phyloP scores from a whole-genome alignment of 2,113 vertebrate genomes.

The Leiothrix lutea region DNA sequence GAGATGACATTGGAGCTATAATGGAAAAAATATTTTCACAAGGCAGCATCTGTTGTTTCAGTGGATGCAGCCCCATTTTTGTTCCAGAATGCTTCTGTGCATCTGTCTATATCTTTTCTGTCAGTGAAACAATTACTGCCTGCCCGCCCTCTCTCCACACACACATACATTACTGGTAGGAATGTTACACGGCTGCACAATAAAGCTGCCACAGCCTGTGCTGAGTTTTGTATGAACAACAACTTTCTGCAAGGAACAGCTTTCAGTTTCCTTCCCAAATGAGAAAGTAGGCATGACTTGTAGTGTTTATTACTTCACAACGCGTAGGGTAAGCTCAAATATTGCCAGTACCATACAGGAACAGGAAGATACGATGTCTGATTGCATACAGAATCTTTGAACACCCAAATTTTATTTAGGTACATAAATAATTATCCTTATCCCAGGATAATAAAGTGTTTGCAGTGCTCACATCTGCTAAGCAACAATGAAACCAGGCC shows the following conservation, averaged over 20 bases:
- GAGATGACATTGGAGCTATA: slow-evolving; percentile 51
- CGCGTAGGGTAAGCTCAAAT: not conserved
- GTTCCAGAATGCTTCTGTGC: slow-evolving; percentile 59
- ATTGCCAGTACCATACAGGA: not conserved
- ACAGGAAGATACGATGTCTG: not conserved
- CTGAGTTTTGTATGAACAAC: fast-evolving
- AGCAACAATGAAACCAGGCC: not conserved
- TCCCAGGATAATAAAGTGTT: not conserved
- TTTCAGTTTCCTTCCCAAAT: not conserved
- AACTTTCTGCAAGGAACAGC: not conserved
- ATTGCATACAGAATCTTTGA: not conserved
- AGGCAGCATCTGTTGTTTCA: slow-evolving; percentile 64
- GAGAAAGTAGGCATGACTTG: not conserved
- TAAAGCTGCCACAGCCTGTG: not conserved
- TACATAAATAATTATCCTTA: not conserved
- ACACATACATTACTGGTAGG: slow-evolving; percentile 13
- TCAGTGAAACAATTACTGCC: slow-evolving; percentile 59
- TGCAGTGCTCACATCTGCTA: not conserved
- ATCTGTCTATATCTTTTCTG: slow-evolving; percentile 59
- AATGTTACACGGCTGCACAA: slow-evolving; percentile 36
- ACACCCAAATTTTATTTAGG: not conserved
- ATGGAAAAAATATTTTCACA: slow-evolving; percentile 55
- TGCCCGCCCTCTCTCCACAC: not conserved
- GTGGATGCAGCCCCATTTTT: slow-evolving; percentile 48
- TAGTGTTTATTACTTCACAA: not conserved